Evolutionary conservation across 2,888 invertebrate genomes (phyloP), one percentile per base, ranked within the genome.

Genomic region (Ashinkailepas kermadecensis): DNA sequence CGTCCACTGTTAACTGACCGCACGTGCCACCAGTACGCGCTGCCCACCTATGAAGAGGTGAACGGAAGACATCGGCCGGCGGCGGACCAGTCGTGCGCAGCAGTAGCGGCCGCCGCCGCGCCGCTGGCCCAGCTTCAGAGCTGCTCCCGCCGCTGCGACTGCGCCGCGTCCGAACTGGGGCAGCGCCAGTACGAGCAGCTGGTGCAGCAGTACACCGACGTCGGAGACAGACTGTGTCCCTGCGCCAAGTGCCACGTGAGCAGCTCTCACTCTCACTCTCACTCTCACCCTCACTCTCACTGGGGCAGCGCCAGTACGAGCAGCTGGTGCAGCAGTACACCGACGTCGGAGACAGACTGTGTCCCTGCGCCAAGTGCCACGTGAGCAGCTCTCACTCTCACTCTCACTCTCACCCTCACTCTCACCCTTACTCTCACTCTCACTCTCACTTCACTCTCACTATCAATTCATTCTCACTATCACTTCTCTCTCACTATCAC

Each of bases 241-340:
- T 70, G 70, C 70, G 70, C 70, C 39, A 70, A 39, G 39, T 70
- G 70, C 70, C 70, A 70, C 39, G 70, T 70, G 15, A 23, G 39
- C 1, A 18, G 18, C 1, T 39, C 39, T 39, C 39, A 4, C 39
- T 39, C 39, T 39, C 39, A 4, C 39, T 39, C 39, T 39, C 39
- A 39, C 39, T 39, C 39, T 39, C 39, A 39, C 39, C 39, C 39
- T 4, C 39, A 39, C 39, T 39, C 39, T 39, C 39, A 39, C 39
- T 39, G n/a, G n/a, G n/a, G n/a, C 70, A 70, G 13, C 12, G 70
- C 1, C 39, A 70, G 6, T 39, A 39, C 15, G 39, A 25, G 70
- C 70, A 39, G 13, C 70, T 39, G 15, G 0, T 39, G 70, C 39
- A 70, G 4, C 70, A 70, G 70, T 70, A 70, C 39, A 7, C 25